A percentile compares a stretch with the other conserved stretches of the same genome.
Conservation (phyloP, 2,888 invertebrate genomes). For the Mythimna loreyi region DNA sequence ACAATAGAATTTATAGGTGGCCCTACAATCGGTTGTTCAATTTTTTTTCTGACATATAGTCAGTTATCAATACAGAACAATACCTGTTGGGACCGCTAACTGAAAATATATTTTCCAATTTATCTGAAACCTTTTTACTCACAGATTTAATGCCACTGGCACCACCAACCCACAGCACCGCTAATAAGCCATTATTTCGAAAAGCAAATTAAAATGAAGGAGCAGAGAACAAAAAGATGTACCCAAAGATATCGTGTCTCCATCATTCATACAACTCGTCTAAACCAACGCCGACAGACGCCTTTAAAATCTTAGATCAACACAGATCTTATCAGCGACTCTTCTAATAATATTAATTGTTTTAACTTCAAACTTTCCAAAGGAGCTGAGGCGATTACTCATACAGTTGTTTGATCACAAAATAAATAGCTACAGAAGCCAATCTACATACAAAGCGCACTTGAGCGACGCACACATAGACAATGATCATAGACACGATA, state of each 20-base stretch:
- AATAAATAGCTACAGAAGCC: no score
- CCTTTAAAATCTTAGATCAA: conserved; percentile 49
- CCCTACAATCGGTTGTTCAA: no score
- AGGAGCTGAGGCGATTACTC: conserved; percentile 44
- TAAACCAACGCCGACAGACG: conserved; percentile 21
- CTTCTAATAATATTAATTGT: conserved; percentile 61
- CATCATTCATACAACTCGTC: conserved; percentile 39
- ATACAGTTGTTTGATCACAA: conserved; percentile 50
- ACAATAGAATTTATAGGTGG: no score
- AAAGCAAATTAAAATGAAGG: conserved; percentile 15
- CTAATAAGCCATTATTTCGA: conserved; percentile 24
- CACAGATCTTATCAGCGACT: conserved; percentile 48
- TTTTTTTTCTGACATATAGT: no score
- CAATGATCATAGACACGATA: no score
- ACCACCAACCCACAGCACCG: not conserved
- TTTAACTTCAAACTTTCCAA: conserved; percentile 44
- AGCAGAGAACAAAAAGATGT: conserved; percentile 35
- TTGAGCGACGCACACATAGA: no score
- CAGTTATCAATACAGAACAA: no score
- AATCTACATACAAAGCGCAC: no score
- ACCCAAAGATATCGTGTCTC: conserved; percentile 30
- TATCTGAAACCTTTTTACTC: not conserved
- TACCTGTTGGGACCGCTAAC: no score
- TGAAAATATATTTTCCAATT: not conserved
- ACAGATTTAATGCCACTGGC: not conserved